These are phyloP conservation scores for Megalops atlanticus DNA, from an alignment of 2,113 vertebrate genomes.

Conservation along the genomic window DNA sequence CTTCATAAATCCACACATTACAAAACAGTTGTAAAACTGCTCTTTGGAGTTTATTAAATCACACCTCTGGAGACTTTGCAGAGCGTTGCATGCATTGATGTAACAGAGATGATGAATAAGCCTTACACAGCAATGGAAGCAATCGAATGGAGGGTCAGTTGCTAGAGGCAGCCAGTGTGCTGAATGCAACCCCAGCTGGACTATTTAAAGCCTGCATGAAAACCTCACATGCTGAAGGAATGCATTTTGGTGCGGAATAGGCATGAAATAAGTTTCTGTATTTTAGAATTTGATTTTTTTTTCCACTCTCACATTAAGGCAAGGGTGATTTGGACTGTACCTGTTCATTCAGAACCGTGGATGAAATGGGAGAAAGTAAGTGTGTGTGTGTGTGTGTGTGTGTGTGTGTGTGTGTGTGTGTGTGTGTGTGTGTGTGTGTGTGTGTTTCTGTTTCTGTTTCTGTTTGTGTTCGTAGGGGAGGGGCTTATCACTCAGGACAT, in stretches of 20 bases:
- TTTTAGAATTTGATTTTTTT: neutral
- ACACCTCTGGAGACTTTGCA: neutral
- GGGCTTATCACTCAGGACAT: no score
- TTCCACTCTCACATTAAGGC: no score
- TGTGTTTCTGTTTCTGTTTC: no score
- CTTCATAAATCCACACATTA: neutral
- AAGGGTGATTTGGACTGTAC: no score
- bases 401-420: no score
- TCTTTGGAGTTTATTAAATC: neutral
- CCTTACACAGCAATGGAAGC: neutral
- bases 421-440: no score
- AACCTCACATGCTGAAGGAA: neutral
- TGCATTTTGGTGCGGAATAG: neutral
- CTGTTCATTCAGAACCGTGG: no score
- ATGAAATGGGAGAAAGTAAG: no score
- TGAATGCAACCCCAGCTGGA: neutral
- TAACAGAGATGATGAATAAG: neutral
- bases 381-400: no score
- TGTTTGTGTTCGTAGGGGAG: no score
- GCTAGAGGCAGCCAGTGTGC: neutral
- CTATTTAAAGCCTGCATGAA: neutral
- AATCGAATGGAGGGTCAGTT: neutral
- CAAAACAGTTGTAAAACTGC: neutral
- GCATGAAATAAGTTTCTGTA: neutral
- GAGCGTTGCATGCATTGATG: neutral